Evolutionary conservation across 2,113 vertebrate species (phyloP), one percentile per base, ranked within the genome.

Genomic region (Chitala chitala): DNA sequence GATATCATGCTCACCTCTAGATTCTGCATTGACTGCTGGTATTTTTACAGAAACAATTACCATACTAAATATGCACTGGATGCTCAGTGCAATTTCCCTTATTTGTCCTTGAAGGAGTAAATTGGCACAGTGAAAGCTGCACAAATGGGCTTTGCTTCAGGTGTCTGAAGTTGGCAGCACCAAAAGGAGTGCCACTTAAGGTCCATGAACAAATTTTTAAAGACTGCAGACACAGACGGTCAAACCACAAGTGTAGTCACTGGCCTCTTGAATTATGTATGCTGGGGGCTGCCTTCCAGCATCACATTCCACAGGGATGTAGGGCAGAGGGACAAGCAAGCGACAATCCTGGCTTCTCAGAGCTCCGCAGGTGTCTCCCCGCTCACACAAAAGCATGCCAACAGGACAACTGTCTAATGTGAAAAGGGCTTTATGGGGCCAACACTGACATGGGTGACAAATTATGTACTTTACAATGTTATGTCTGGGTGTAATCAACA

Each of bases 181-280:
- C 51, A 17, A 69, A 69, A 31, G 5, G 24, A 50, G 20, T 0
- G 10, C 46, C 8, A n/a, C 26, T 51, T 69, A 69, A 69, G 46
- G 36, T 53, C 33, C 68, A 53, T 13, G 26, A 46, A 42, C 40
- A 29, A 1, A 29, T 26, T 4, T 69, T 50, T 33, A 50, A 53
- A 29, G 8, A 12, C 22, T 4, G 46, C 13, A 50, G 68, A 51
- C 26, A 36, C 26, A 3, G 46, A 48, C 22, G 17, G 8, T 53
- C n/a, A 24, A 53, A 51, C 29, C 12, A 29, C 68, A 69, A 44
- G 48, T 69, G 46, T 26, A 69, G 33, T 69, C 48, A 33, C 46
- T 51, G 7, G 68, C 48, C 29, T 15, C 6, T 50, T 51, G 68
- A 69, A 69, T 69, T 69, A 33, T 69, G 33, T 53, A 69, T 51